Base-by-base conservation (phyloP, 2,797 vertebrate species). In the Astyanax mexicanus region DNA sequence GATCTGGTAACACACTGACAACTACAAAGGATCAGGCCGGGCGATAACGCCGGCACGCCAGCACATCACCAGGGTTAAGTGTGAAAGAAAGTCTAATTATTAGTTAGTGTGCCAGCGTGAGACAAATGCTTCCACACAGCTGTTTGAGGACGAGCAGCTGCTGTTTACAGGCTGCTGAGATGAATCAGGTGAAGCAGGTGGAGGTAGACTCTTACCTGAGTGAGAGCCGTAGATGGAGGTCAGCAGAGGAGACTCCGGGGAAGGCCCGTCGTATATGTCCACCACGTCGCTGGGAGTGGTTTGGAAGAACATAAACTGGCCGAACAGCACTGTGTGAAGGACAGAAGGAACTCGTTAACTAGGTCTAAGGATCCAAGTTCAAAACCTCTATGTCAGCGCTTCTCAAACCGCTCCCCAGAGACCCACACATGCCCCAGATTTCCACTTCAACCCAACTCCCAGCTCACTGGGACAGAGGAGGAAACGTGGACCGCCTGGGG, bases 281-380 rank as follows among this genome's bases (percentile, higher is more conserved):
- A 98, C 95, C 82, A 98, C 93, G 72, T 99, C 97, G 84, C 90
- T 94, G 73, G 92, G 88, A 80, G 96, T 93, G 73, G 96, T 98
- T 92, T 98, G 97, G 90, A 99, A 98, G 86, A 97, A 96, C 83
- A 99, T 96, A 92, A 99, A 99, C 94, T 99, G 97, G 67, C 97
- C 97, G 86, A 99, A 99, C 84, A 99, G 95, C 89, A 99, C 97
- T 99, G 84, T 99, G 84, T 52, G 13, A 67, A 58, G 29, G 42
- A 55, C 17, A 74, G 27, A 47, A n/a, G 12, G 21, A 10, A 6
- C 2, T 9, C 21, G 32, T 32, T 32, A 32, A 32, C 29, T 32
- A 32, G 29, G 29, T 29, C 29, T 32, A 2, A 29, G 29, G 32
- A 32, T 32, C 29, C 29, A 32, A 32, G 29, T 32, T 32, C 29